Base-by-base conservation (phyloP, 2,797 vertebrate species). In the Notolepis coatsorum region DNA sequence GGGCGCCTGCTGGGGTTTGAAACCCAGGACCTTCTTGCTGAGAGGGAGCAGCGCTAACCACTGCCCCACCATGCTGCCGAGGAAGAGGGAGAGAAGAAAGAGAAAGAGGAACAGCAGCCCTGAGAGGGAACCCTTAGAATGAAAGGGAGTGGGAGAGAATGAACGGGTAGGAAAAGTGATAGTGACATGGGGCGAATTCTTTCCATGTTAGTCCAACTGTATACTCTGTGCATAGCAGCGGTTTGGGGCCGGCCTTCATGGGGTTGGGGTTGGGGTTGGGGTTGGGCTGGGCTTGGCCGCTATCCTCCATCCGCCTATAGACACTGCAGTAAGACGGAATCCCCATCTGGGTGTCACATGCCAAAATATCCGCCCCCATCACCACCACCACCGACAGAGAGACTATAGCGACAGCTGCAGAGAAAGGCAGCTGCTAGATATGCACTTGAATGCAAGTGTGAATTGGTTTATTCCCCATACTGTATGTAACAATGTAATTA, bases 121-220 rank as follows among this genome's bases (percentile, higher is more conserved):
- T 8, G 9, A 35, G 7, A 28, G 9, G 21, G 20, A 46, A n/a
- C 30, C 1, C 28, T 8, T 9, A 20, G 8, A 21, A 41, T 43
- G 24, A 7, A 39, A 23, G 17, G 2, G 13, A 47, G 38, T 38
- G 2, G 1, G 8, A 6, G 27, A 7, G 9, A 31, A 4, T 37
- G 21, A 6, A 3, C 31, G 13, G 31, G 20, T 7, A 15, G n/a
- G 42, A 13, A 28, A 38, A 48, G 13, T 23, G 17, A 20, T 9
- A 38, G 5, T 7, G 35, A 8, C 52, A 9, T 17, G 30, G 12
- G 17, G 8, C 7, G 67, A 68, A 87, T 86, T 90, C 76, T 80
- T 85, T 82, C 80, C 78, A 78, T 65, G 54, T 49, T 80, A 61
- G 65, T 54, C 24, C 51, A 61, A 63, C 52, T 81, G 70, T 76